These are phyloP conservation scores for Gambelia wislizenii DNA, from an alignment of 2,797 vertebrate genomes.

Conservation along the genomic window DNA sequence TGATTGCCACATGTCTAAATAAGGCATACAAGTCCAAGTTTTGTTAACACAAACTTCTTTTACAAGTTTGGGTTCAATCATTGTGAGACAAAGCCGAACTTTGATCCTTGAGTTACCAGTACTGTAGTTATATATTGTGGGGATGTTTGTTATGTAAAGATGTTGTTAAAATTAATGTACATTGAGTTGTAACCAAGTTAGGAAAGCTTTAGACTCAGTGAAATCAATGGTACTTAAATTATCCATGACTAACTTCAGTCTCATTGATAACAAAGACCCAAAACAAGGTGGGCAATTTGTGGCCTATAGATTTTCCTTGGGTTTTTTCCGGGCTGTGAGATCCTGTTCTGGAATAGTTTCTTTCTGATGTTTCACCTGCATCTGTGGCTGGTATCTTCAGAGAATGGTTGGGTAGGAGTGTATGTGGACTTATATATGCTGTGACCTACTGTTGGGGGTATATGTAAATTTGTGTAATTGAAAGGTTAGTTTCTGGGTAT, in stretches of 20 bases:
- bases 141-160: not conserved
- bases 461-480: too few relatives aligned
- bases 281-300: not conserved
- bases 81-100: not conserved
- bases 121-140: not conserved
- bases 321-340: too few relatives aligned
- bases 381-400: too few relatives aligned
- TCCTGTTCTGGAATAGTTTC: too few relatives aligned
- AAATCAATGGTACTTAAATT: not conserved
- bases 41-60: not conserved
- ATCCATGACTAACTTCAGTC: not conserved
- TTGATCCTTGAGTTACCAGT: not conserved
- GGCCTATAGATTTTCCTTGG: too few relatives aligned
- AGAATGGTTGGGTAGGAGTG: too few relatives aligned
- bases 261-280: not conserved
- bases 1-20: conserved; percentile 31
- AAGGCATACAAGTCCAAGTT: not conserved
- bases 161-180: not conserved
- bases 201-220: not conserved
- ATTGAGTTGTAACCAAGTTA: not conserved
- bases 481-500: too few relatives aligned
- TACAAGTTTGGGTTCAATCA: not conserved
- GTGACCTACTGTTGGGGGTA: too few relatives aligned
- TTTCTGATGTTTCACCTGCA: too few relatives aligned
- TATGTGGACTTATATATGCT: too few relatives aligned